Percentiles rank a stretch among this genome's conserved stretches.
These are phyloP conservation scores for Hydra vulgaris DNA, from an alignment of 30 jellyfish, hydroid and myxozoan genomes.

Conservation along the genomic window DNA sequence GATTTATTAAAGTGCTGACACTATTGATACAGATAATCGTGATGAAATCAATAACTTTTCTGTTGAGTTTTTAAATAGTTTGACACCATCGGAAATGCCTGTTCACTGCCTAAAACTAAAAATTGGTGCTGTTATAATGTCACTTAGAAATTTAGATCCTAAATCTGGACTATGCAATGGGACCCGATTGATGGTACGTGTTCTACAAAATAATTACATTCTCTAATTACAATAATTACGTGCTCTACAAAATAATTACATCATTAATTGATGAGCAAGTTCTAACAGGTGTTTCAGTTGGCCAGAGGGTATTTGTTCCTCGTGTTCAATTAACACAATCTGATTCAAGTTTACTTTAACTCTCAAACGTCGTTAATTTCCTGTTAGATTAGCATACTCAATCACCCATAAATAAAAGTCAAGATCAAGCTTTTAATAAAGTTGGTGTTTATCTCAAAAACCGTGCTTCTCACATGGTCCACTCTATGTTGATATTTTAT, in stretches of 20 bases:
- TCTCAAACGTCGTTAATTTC: neutral
- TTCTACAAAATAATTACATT: too few species aligned
- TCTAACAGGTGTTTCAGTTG: neutral
- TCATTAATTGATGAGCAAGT: neutral
- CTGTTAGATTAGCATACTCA: neutral
- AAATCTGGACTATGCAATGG: too few species aligned
- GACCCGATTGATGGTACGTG: too few species aligned
- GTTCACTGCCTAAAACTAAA: too few species aligned
- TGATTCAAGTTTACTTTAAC: neutral
- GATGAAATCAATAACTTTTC: too few species aligned
- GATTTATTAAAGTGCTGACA: too few species aligned
- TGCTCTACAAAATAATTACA: neutral
- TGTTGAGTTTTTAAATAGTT: too few species aligned
- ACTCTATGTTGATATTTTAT: neutral
- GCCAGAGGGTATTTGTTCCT: neutral
- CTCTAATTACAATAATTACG: too few species aligned
- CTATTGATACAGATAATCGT: too few species aligned
- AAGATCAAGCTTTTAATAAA: neutral
- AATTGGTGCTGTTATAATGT: too few species aligned
- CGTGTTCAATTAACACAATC: neutral
- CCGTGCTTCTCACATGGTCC: neutral
- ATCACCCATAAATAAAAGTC: neutral
- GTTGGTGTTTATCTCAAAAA: neutral
- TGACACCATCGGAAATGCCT: too few species aligned
- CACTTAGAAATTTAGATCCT: too few species aligned